Conservation (phyloP, 2,888 invertebrate species). For the Craniophora ligustri region DNA sequence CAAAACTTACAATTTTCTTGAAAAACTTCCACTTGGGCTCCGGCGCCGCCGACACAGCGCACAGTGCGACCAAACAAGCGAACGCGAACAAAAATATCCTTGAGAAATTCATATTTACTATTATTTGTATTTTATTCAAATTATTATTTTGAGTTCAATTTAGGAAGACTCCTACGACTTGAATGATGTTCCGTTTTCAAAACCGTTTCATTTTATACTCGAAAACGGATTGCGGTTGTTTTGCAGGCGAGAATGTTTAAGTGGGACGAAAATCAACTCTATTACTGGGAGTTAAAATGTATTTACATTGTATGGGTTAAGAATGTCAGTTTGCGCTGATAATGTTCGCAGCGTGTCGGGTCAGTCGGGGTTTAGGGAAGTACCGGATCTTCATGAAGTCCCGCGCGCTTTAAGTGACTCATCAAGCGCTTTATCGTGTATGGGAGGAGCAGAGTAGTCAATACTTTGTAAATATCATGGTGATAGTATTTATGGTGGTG, state of each 20-base stretch:
- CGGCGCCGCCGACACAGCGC: conserved; percentile 56
- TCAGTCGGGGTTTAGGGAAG: conserved; percentile 28
- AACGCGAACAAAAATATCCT: conserved; percentile 54
- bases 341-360: conserved; percentile 4
- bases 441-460: neutral
- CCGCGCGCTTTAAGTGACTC: neutral
- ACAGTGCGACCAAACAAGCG: conserved; percentile 51
- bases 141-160: conserved; percentile 1
- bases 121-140: conserved; percentile 3
- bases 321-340: conserved; percentile 5
- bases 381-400: conserved; percentile 25
- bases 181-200: conserved; percentile 29
- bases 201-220: conserved; percentile 20
- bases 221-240: conserved; percentile 2
- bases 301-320: neutral
- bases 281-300: fast-evolving
- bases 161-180: neutral
- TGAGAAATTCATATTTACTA: conserved; percentile 63
- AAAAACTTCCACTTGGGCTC: conserved; percentile 64
- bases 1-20: conserved; percentile 63
- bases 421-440: neutral
- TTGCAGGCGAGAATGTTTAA: neutral
- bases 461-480: too few species aligned
- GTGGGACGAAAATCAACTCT: neutral
- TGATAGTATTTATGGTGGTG: too few species aligned